Evolutionary conservation across 1,140 invertebrate species (phyloP), one percentile per base, ranked within the genome.

Genomic region (Thaumatotibia leucotreta): DNA sequence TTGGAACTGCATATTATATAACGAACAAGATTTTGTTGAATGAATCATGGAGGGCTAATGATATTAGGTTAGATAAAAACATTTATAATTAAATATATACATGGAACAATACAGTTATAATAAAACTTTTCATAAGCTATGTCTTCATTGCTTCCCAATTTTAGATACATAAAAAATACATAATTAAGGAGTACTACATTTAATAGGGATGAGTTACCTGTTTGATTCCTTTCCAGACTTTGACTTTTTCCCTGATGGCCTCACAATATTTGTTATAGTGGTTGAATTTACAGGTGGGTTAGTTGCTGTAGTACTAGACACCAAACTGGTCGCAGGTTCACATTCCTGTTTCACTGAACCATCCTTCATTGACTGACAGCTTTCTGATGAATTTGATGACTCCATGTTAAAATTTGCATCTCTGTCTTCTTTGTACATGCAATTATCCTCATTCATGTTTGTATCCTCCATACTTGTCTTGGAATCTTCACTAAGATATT

Each of bases 401-500:
- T 91, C 88, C 86, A 91, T 91, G 71, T 88, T 91, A 72, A 81
- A 91, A 68, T 88, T 90, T 35, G 88, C 79, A 80, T 90, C 86
- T 63, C 88, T 84, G 22, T 90, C 88, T 31, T 88, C 83, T 75
- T 89, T 89, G 63, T 84, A 87, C 74, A 88, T 84, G 65, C 84
- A 88, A 61, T 85, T 85, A 63, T 89, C 88, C 66, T 91, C 88
- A 78, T 88, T 91, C 33, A 84, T 77, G 71, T 79, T 83, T 8
- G 78, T 75, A 82, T 89, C 88, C 31, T 91, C 88, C 73, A 89
- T 80, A 66, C 87, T 88, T 1, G 86, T 86, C 77, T 91, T 91
- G 3, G 86, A 85, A 66, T 91, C 88, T 82, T 89, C 88, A 77
- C 79, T 87, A 0, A 87, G 76, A 76, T 89, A 89, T 74, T 88